Conservation (phyloP, 2,113 vertebrate genomes). For the Apus apus region DNA sequence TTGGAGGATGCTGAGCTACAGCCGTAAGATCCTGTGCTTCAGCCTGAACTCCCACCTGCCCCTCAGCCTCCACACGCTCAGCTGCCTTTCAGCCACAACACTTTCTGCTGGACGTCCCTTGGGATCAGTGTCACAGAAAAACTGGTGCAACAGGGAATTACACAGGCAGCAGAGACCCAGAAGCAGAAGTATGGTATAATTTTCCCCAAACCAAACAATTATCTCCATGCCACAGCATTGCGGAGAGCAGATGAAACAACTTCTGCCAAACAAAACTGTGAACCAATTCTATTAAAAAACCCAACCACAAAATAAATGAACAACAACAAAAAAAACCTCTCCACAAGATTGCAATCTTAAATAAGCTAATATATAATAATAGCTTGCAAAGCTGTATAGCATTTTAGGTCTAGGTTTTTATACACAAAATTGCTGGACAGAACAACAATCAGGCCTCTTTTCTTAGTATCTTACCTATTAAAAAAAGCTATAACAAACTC, state of each 20-base stretch:
- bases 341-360: not conserved
- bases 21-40: not conserved
- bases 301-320: not conserved
- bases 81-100: not conserved
- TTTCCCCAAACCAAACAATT: not conserved
- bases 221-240: not conserved
- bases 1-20: not conserved
- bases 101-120: not conserved
- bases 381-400: not conserved
- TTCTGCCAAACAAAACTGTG: not conserved
- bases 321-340: not conserved
- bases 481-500: not conserved
- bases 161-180: not conserved
- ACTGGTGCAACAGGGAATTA: not conserved
- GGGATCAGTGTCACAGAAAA: not conserved
- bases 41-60: not conserved
- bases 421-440: not conserved
- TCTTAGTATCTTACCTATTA: not conserved
- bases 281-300: not conserved
- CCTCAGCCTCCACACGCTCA: not conserved
- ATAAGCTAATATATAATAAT: not conserved
- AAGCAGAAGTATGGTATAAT: not conserved
- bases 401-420: not conserved
- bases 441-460: not conserved
- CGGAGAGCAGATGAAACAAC: not conserved